Evolutionary conservation across 2,113 vertebrate genomes (phyloP).

Genomic region (Tetrax tetrax): DNA sequence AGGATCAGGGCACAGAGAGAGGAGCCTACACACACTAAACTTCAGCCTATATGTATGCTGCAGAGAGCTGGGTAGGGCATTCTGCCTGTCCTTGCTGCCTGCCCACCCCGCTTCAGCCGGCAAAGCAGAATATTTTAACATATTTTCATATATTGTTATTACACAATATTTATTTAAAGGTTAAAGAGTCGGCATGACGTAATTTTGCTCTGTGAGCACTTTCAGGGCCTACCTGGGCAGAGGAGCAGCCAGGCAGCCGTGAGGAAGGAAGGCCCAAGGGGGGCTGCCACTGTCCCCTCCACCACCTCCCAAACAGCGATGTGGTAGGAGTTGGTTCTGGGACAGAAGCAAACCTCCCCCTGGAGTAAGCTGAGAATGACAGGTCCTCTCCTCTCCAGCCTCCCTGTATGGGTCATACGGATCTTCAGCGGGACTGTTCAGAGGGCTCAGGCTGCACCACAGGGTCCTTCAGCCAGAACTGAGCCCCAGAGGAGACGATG

Average conservation of each 20-base stretch:
- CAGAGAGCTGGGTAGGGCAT: fast-evolving
- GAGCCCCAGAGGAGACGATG: background rate
- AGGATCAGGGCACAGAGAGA: background rate
- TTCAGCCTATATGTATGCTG: background rate
- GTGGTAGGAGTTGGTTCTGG: background rate
- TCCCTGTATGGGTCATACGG: background rate
- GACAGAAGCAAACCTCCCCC: background rate
- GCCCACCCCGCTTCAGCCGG: background rate
- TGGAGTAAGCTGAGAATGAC: background rate
- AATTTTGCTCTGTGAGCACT: background rate
- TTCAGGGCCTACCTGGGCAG: background rate
- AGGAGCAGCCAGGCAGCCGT: background rate
- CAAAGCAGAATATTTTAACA: background rate
- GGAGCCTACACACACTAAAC: background rate
- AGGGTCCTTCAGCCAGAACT: background rate
- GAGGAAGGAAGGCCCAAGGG: background rate
- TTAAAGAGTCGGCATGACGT: background rate
- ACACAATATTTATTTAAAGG: background rate
- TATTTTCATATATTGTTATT: background rate
- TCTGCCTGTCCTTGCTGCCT: background rate
- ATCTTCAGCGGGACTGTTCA: background rate
- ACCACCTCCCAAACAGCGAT: background rate
- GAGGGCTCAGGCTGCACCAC: background rate
- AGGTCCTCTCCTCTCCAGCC: background rate
- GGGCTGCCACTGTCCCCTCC: background rate